phyloP scores from a whole-genome alignment of 53 echinoderm and acorn worm species.

The Pentamera pediparva region DNA sequence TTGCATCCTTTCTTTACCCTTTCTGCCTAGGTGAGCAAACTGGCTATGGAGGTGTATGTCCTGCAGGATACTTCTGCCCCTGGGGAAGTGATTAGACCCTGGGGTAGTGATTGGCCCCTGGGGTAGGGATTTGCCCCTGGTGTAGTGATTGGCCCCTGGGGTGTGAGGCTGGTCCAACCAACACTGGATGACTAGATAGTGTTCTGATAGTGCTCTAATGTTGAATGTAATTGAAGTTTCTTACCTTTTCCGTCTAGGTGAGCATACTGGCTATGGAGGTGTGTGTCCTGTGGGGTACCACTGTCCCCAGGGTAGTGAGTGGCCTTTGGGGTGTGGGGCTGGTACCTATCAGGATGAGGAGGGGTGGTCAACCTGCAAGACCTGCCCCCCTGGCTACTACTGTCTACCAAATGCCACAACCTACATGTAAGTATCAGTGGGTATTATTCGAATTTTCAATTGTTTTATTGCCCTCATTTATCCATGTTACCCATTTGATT shows the following conservation, averaged over 20 bases:
- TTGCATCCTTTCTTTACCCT: no score
- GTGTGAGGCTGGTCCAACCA: slow-evolving; percentile 69
- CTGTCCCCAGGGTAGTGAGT: slow-evolving; percentile 64
- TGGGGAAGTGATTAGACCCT: no score
- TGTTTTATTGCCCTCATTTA: neutral
- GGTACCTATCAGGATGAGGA: slow-evolving; percentile 93
- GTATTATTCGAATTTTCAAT: neutral
- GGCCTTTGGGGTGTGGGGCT: slow-evolving; percentile 65
- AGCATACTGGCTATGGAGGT: slow-evolving; percentile 88
- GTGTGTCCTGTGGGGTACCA: slow-evolving; percentile 74
- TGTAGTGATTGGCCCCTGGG: slow-evolving; percentile 65
- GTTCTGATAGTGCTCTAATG: no score
- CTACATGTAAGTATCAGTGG: slow-evolving; percentile 45
- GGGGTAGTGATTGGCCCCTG: no score
- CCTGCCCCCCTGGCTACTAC: slow-evolving; percentile 89
- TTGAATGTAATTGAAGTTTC: no score
- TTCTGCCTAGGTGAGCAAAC: slow-evolving; percentile 33
- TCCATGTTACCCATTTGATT: neutral
- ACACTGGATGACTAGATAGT: no score
- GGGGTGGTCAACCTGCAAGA: slow-evolving; percentile 62
- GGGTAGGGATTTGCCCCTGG: slow-evolving; percentile 55
- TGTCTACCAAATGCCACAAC: slow-evolving; percentile 77
- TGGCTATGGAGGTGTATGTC: no score
- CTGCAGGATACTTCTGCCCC: no score
- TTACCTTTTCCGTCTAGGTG: slow-evolving; percentile 41